Evolutionary conservation across 2,113 vertebrate genomes (phyloP), one percentile per base, ranked within the genome.

Genomic region (Xyrauchen texanus): DNA sequence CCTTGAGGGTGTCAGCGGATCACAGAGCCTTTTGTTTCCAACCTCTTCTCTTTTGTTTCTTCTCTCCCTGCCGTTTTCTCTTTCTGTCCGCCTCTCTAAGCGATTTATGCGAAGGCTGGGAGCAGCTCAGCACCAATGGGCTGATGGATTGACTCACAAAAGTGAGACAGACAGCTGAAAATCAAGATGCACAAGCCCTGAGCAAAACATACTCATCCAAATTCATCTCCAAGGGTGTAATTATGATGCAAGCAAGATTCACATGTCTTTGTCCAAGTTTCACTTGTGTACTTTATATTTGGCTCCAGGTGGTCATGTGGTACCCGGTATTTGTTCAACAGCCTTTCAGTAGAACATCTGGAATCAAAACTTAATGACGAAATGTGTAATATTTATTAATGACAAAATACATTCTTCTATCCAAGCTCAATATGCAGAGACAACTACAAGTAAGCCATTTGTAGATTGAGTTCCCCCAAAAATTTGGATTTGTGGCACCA

Each of bases 1-100:
- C 66, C 67, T 60, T 47, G 53, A 49, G 74, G 74, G 66, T 83
- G 82, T 77, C 73, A 42, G 67, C 62, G 46, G 61, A 76, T 71
- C 75, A 72, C 78, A 80, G 62, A 11, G 55, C 83, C 84, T 86
- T 92, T 90, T 90, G 85, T 91, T 78, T 83, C 68, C 73, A 63
- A 86, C 68, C 73, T 84, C 46, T 77, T 86, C 87, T 80, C 78
- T 78, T 84, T 77, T 79, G 60, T 45, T 61, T 84, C 16, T 67
- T 51, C 84, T 81, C 80, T 77, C 74, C 65, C 77, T 80, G 62
- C 65, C 72, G 68, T 42, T 68, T 66, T 16, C 3, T 57, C 66
- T 16, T 42, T 70, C 15, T 53, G 15, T 77, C 74, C 45, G 10
- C 52, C 47, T 49, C 58, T 49, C 47, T 8, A 45, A 71, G 72